Conservation (phyloP, 2,797 vertebrate species). For the Girardinus metallicus region DNA sequence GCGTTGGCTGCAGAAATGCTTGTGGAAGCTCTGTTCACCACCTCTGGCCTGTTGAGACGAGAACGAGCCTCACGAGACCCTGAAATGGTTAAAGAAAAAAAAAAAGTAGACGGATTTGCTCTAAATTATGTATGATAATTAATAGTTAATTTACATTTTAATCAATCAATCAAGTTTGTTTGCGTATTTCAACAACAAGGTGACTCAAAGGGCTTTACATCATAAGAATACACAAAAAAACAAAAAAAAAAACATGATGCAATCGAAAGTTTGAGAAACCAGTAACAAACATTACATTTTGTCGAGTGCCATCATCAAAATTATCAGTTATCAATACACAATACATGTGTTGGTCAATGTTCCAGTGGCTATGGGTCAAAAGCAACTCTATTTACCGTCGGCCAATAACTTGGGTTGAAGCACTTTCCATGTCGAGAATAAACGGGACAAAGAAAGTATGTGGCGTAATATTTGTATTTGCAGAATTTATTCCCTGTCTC, state of each 20-base stretch:
- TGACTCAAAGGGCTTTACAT: no score
- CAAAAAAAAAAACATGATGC: no score
- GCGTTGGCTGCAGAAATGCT: not conserved
- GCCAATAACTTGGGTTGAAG: conserved; percentile 21
- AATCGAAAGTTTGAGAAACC: no score
- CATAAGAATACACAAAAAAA: no score
- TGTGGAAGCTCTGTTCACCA: not conserved
- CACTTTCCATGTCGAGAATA: not conserved
- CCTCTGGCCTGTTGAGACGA: not conserved
- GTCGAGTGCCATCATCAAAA: no score
- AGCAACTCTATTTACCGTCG: not conserved
- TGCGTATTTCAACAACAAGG: no score
- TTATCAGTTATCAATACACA: no score
- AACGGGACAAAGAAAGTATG: not conserved
- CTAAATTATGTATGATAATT: not conserved
- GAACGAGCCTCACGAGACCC: not conserved
- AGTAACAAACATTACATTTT: no score
- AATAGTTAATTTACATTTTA: not conserved
- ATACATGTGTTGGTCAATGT: no score
- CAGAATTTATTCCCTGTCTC: not conserved
- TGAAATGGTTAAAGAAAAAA: not conserved
- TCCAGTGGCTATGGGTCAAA: no score
- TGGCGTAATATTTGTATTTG: not conserved
- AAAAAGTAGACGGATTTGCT: not conserved
- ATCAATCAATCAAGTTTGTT: not conserved